Evolutionary conservation across 2,113 vertebrate species (phyloP), one percentile per base, ranked within the genome.

Genomic region (Corythornis madagascariensis): DNA sequence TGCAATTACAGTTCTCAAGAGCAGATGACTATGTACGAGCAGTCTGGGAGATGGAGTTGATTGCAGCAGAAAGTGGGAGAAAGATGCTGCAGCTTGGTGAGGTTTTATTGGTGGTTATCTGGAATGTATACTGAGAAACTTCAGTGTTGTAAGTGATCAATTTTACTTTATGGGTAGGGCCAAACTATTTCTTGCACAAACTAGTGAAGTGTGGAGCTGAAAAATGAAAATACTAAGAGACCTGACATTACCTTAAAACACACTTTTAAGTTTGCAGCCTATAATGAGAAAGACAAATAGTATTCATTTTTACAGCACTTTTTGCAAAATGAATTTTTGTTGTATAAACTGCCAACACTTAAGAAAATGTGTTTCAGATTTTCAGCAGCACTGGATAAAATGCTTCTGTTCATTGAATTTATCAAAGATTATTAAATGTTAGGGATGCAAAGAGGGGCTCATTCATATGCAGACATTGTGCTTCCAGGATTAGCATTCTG

Each of bases 401-500:
- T 20, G 22, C 50, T 79, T 11, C 48, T 38, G 28, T 38, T 95
- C 13, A 0, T 59, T 42, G 52, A 47, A 28, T 80, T 93, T 83
- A 45, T 73, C 64, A 78, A 70, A 90, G 76, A 42, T 95, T 83
- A 42, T 77, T 11, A 70, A 64, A 71, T 77, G 76, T 85, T 73
- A 42, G 71, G 29, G 43, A 92, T 52, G 70, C 29, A 43, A 73
- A 86, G 42, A 93, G 33, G 45, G 40, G 40, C 73, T 95, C 70
- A 89, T 93, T 90, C 60, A 8, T 38, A 86, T 87, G 92, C 94
- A 94, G 95, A 74, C 88, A 40, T 69, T 65, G 89, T 86, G 47
- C 72, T 89, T 33, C 60, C 43, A 33, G 76, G 55, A 69, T 96
- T 90, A 92, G 76, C 77, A 88, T 93, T 93, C 64, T 14, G 2